These are phyloP conservation scores for Siderastrea radians DNA, from an alignment of 92 coral and sea anemone genomes.

Conservation along the genomic window DNA sequence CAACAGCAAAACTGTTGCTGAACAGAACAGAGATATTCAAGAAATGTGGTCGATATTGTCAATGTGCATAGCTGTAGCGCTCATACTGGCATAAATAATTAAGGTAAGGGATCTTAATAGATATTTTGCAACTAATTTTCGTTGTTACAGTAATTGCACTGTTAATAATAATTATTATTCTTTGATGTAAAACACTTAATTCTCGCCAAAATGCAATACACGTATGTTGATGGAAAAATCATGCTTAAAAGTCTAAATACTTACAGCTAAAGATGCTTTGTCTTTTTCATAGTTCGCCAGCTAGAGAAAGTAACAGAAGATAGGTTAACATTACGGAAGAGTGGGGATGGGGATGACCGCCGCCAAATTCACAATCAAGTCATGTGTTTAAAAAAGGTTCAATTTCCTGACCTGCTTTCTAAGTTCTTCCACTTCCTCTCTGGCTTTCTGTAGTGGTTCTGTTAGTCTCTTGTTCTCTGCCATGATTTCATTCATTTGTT, in stretches of 20 bases:
- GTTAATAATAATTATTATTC: not conserved
- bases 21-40: too few relatives aligned
- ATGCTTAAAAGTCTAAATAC: slow-evolving; percentile 22
- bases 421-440: slow-evolving; percentile 97
- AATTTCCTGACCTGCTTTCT: slow-evolving; percentile 83
- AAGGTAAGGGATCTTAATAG: too few relatives aligned
- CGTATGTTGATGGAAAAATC: not conserved
- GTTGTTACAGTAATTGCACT: too few relatives aligned
- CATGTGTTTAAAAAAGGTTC: not conserved
- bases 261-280: slow-evolving; percentile 98
- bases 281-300: slow-evolving; percentile 99
- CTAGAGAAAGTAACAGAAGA: slow-evolving; percentile 56
- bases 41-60: too few relatives aligned
- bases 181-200: not conserved
- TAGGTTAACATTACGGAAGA: too few relatives aligned
- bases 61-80: too few relatives aligned
- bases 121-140: too few relatives aligned
- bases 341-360: too few relatives aligned
- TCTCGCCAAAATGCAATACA: not conserved
- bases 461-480: slow-evolving; percentile 97
- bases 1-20: too few relatives aligned
- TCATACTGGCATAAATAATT: not conserved
- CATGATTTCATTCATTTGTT: slow-evolving; percentile 99
- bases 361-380: too few relatives aligned
- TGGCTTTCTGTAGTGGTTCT: slow-evolving; percentile 97